A percentile compares a stretch with the other conserved stretches of the same genome.
Conservation (phyloP, 1,140 invertebrate species). For the Panulirus ornatus region DNA sequence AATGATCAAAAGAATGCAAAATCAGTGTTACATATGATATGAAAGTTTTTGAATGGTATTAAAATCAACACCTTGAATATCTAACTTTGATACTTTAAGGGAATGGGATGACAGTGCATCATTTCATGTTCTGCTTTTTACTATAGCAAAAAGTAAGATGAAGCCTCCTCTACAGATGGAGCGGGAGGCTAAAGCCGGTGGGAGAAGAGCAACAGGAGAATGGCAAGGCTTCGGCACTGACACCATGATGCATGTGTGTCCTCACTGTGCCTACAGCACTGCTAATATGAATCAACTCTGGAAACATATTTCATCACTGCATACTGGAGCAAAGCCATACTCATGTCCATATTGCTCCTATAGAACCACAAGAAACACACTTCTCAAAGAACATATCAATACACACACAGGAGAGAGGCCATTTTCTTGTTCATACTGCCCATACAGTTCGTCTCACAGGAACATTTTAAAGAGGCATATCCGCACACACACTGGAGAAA, state of each 20-base stretch:
- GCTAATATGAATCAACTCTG: constrained; percentile 35
- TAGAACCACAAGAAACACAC: constrained; percentile 39
- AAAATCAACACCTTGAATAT: too few species aligned
- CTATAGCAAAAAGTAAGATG: constrained; percentile 26
- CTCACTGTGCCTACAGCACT: constrained; percentile 39
- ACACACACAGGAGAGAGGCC: constrained; percentile 42
- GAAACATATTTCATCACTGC: constrained; percentile 33
- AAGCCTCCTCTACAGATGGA: constrained; percentile 42
- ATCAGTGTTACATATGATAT: too few species aligned
- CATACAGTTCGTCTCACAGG: constrained; percentile 43
- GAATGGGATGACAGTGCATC: too few species aligned
- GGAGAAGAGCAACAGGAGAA: constrained; percentile 40
- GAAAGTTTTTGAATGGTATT: too few species aligned
- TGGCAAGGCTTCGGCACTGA: constrained; percentile 36
- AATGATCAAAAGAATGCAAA: too few species aligned
- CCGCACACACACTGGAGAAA: constrained; percentile 38
- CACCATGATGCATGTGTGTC: constrained; percentile 35
- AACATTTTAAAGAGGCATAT: constrained; percentile 45
- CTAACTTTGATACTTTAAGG: too few species aligned
- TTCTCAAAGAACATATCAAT: constrained; percentile 39
- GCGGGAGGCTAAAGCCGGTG: constrained; percentile 41
- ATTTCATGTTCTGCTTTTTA: neutral
- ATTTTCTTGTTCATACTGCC: constrained; percentile 32
- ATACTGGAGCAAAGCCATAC: constrained; percentile 39
- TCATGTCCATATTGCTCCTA: constrained; percentile 33